Percentiles rank a stretch among this genome's conserved stretches.
Conservation (phyloP, 2,797 vertebrate genomes). For the Tamandua tetradactyla region DNA sequence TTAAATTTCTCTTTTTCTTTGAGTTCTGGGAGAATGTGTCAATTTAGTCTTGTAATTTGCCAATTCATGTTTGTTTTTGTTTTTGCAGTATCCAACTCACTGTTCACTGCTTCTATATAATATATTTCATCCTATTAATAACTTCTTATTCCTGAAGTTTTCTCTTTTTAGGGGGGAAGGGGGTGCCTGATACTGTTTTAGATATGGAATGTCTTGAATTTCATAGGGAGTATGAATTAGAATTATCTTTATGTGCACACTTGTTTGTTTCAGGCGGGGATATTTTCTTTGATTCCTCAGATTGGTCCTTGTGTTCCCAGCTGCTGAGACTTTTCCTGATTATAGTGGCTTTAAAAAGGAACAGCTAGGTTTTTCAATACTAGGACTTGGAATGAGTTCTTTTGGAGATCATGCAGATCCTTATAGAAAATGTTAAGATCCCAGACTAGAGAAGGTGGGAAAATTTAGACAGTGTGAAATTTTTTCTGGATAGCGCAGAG, state of each 20-base stretch:
- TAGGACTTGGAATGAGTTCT: background rate
- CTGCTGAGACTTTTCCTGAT: background rate
- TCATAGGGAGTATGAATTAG: background rate
- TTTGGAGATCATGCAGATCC: background rate
- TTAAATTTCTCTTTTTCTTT: slow-evolving; percentile 8
- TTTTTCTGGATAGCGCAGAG: background rate
- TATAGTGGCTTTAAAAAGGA: background rate
- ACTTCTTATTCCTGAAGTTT: background rate
- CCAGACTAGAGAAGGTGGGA: background rate
- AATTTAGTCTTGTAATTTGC: background rate
- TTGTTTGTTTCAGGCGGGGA: slow-evolving; percentile 12
- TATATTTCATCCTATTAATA: background rate
- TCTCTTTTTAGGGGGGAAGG: background rate
- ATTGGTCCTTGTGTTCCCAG: background rate
- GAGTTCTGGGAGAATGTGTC: background rate
- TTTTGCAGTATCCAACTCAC: background rate
- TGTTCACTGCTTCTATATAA: background rate
- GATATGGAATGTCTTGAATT: background rate
- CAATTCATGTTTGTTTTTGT: background rate
- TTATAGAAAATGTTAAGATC: slow-evolving; percentile 29
- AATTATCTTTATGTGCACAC: background rate
- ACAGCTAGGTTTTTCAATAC: background rate
- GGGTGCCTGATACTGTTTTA: background rate
- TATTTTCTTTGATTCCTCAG: background rate
- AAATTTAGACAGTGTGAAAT: background rate